phyloP scores from a whole-genome alignment of 2,888 invertebrate species.

The Syrista parreyssii region DNA sequence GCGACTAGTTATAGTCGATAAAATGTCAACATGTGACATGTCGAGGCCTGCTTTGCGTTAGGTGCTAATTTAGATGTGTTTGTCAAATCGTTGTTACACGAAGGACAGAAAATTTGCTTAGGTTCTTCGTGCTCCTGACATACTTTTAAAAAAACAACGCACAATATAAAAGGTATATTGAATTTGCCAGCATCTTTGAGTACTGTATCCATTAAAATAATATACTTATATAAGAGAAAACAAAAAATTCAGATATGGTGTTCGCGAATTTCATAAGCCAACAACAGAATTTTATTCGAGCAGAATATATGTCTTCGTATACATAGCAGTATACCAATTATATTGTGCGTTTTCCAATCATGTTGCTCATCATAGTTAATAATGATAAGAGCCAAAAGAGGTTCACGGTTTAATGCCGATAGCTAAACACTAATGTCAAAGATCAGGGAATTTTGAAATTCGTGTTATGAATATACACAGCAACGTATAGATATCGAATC shows the following conservation, averaged over 20 bases:
- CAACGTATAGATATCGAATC: neutral
- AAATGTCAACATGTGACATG: constrained; percentile 10
- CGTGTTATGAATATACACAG: neutral
- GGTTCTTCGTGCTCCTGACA: constrained; percentile 17
- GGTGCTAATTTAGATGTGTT: constrained; percentile 28
- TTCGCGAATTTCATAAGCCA: neutral
- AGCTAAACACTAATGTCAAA: neutral
- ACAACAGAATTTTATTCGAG: neutral
- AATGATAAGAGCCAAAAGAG: neutral
- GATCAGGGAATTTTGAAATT: neutral
- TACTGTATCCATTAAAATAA: neutral
- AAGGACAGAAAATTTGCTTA: neutral
- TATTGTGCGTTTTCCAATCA: neutral
- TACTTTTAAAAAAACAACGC: constrained; percentile 22
- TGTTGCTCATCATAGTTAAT: neutral
- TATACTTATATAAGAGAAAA: neutral
- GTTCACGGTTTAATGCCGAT: neutral
- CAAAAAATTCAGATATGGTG: neutral
- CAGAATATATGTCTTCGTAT: neutral
- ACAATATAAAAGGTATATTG: constrained; percentile 35
- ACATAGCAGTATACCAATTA: neutral
- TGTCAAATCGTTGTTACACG: constrained; percentile 8
- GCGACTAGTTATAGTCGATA: neutral
- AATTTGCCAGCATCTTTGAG: constrained; percentile 3
- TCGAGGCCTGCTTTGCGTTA: constrained; percentile 28